Evolutionary conservation across 2,888 invertebrate genomes (phyloP).

Genomic region (Gari tellinella): DNA sequence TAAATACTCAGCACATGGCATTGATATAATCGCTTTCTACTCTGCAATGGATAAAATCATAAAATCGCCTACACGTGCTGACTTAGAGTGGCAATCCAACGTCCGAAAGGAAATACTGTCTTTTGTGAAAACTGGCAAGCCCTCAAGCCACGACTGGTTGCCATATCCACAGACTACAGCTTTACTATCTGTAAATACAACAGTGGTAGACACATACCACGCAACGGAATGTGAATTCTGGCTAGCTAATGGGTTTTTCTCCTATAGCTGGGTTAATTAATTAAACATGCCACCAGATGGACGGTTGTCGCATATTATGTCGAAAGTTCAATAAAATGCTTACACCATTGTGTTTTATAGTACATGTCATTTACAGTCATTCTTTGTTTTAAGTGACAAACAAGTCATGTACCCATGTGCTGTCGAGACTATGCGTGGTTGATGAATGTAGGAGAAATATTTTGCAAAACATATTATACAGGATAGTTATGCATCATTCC

Average conservation of each 20-base stretch:
- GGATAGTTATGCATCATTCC: too few relatives aligned
- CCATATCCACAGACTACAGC: constrained; percentile 37
- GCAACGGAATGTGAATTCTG: constrained; percentile 41
- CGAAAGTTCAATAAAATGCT: too few relatives aligned
- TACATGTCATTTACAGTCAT: too few relatives aligned
- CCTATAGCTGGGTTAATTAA: constrained; percentile 53
- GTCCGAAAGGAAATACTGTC: constrained; percentile 27
- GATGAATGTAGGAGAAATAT: too few relatives aligned
- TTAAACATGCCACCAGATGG: too few relatives aligned
- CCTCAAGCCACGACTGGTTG: constrained; percentile 21
- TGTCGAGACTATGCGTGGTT: too few relatives aligned
- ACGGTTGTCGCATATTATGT: too few relatives aligned
- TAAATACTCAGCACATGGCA: constrained; percentile 31
- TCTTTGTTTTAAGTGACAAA: too few relatives aligned
- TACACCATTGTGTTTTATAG: too few relatives aligned
- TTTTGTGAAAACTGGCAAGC: constrained; percentile 39
- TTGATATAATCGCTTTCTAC: constrained; percentile 41
- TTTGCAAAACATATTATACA: too few relatives aligned
- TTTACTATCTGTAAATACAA: constrained; percentile 13
- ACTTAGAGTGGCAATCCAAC: constrained; percentile 13
- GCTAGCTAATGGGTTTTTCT: constrained; percentile 47
- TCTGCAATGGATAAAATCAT: constrained; percentile 12
- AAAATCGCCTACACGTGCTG: neutral
- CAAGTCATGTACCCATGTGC: too few relatives aligned
- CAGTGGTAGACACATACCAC: constrained; percentile 26